phyloP scores from a whole-genome alignment of 2,797 vertebrate species.

The Microctenopoma lineatum region DNA sequence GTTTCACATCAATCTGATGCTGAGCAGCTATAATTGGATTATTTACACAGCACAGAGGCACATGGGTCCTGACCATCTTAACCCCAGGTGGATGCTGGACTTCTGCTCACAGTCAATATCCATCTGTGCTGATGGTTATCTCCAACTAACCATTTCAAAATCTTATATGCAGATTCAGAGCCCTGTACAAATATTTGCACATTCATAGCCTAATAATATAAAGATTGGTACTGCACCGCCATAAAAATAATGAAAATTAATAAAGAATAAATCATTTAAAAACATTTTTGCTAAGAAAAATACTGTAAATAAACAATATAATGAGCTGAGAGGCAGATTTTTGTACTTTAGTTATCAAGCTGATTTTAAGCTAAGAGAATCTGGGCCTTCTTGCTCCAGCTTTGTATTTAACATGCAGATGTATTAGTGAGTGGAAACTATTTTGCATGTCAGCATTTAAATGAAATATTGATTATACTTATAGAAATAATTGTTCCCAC shows the following conservation, averaged over 20 bases:
- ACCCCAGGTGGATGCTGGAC: constrained; percentile 70
- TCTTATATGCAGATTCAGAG: constrained; percentile 1
- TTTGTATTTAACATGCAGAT: neutral
- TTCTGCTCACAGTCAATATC: constrained; percentile 66
- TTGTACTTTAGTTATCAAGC: neutral
- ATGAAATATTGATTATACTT: neutral
- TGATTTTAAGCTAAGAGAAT: neutral
- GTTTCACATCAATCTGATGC: constrained; percentile 82
- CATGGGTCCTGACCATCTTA: constrained; percentile 68
- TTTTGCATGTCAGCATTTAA: no score
- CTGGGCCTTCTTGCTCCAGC: neutral
- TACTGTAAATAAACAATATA: no score
- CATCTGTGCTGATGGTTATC: constrained; percentile 58
- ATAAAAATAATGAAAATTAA: no score
- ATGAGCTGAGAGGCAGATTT: neutral
- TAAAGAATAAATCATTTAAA: no score
- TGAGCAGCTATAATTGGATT: constrained; percentile 83
- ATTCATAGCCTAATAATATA: neutral
- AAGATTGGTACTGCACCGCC: no score
- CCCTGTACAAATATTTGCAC: neutral
- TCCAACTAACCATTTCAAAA: constrained; percentile 52
- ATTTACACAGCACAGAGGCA: constrained; percentile 79
- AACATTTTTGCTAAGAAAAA: no score
- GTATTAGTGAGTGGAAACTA: neutral
- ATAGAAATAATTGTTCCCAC: neutral